Percentiles rank a stretch among this genome's conserved stretches.
These are phyloP conservation scores for Stichodactyla helianthus DNA, from an alignment of 64 coral and sea anemone genomes.

Conservation along the genomic window DNA sequence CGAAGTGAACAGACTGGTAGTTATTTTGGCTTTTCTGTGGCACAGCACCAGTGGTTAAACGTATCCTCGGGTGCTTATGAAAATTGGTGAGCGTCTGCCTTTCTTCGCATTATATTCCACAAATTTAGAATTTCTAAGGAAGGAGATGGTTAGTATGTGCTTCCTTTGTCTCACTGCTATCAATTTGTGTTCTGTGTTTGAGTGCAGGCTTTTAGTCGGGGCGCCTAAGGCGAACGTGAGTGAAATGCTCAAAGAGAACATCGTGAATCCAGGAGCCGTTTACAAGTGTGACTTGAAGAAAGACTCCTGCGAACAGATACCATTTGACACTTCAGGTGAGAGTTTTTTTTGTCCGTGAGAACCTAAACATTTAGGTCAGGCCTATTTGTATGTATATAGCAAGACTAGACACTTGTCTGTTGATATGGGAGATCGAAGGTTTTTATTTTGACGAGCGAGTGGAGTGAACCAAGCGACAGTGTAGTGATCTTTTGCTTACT, in stretches of 20 bases:
- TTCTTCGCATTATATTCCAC: not conserved
- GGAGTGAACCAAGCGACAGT: not conserved
- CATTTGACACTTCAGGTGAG: not conserved
- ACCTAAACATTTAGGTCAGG: not conserved
- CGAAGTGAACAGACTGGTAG: constrained; percentile 35
- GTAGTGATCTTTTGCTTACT: constrained; percentile 1
- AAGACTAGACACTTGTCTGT: not conserved
- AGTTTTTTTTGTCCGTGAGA: not conserved
- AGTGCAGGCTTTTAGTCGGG: constrained; percentile 45
- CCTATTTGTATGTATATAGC: not conserved
- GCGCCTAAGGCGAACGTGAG: constrained; percentile 42
- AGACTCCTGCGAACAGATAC: not conserved
- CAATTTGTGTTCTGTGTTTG: not conserved
- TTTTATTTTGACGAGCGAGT: not conserved
- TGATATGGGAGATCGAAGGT: not conserved
- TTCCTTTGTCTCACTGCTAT: not conserved
- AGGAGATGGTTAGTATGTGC: not conserved
- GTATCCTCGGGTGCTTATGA: not conserved
- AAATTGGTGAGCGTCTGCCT: constrained; percentile 12
- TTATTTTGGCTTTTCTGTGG: constrained; percentile 68
- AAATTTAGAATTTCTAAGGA: not conserved
- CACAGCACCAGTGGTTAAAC: constrained; percentile 14
- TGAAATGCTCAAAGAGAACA: not conserved
- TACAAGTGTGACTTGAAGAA: constrained; percentile 40
- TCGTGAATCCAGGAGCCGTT: constrained; percentile 35